These are phyloP conservation scores for Daphoenositta chrysoptera DNA, from an alignment of 2,113 vertebrate genomes.

Conservation along the genomic window DNA sequence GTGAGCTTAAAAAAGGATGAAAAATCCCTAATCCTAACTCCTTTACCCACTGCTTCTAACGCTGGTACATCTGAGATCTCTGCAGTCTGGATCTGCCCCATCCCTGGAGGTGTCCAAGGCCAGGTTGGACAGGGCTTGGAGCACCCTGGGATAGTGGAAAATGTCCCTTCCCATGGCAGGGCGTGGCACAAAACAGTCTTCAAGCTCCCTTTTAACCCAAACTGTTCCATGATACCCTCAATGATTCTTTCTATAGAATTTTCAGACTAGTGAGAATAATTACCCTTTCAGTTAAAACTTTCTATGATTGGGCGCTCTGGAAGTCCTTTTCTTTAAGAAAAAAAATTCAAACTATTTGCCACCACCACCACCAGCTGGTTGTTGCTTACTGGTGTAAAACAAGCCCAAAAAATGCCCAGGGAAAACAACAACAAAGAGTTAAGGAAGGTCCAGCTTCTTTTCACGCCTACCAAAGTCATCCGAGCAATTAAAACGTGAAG, in stretches of 20 bases:
- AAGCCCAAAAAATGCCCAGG: not conserved
- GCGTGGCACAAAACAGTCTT: not conserved
- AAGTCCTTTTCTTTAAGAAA: not conserved
- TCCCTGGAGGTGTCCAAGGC: not conserved
- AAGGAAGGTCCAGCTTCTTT: not conserved
- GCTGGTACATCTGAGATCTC: not conserved
- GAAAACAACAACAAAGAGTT: not conserved
- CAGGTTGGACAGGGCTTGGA: rapidly evolving
- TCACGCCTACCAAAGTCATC: not conserved
- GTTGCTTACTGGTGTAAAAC: not conserved
- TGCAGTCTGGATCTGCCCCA: not conserved
- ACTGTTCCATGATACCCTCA: not conserved
- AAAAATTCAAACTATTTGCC: not conserved
- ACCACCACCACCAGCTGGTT: not conserved
- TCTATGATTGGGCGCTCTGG: rapidly evolving
- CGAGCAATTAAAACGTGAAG: not conserved
- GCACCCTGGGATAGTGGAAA: not conserved
- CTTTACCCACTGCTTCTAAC: rapidly evolving
- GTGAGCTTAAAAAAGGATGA: not conserved
- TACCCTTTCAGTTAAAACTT: not conserved
- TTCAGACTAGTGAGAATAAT: not conserved
- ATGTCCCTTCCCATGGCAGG: not conserved
- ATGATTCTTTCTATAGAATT: not conserved
- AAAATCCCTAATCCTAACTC: too few species aligned
- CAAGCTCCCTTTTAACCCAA: not conserved